Conservation (phyloP, 2,113 vertebrate genomes). For the Camelus dromedarius region DNA sequence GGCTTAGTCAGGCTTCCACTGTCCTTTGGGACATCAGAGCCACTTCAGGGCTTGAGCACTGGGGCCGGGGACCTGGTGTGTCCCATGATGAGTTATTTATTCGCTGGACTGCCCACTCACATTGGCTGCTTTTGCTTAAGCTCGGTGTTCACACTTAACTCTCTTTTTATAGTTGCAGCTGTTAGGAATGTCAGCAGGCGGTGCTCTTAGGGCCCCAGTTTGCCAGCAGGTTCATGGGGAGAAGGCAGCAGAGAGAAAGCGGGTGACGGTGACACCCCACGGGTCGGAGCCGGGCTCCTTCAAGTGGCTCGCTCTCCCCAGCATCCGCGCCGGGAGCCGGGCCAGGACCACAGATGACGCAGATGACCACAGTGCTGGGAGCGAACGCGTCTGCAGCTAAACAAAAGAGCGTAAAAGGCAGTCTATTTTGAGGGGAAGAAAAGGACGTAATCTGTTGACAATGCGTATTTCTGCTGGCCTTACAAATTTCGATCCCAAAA, state of each 20-base stretch:
- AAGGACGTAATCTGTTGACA: slow-evolving; percentile 13
- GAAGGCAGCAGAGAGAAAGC: slow-evolving; percentile 59
- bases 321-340: neutral
- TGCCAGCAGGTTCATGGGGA: slow-evolving; percentile 63
- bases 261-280: neutral
- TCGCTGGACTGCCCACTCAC: slow-evolving; percentile 32
- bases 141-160: slow-evolving; percentile 51
- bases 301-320: neutral
- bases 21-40: neutral
- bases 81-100: neutral
- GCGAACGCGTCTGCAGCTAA: neutral
- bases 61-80: neutral
- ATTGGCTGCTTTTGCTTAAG: slow-evolving; percentile 78
- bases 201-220: slow-evolving; percentile 42
- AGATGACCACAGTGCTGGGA: neutral
- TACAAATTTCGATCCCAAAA: neutral
- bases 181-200: slow-evolving; percentile 76
- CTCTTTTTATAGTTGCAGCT: slow-evolving; percentile 68
- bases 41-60: neutral
- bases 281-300: fast-evolving
- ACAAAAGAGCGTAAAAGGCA: fast-evolving
- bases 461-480: neutral
- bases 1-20: neutral
- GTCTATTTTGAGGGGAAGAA: neutral
- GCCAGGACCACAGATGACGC: slow-evolving; percentile 6